Percentiles rank a stretch among this genome's conserved stretches.
phyloP scores from a whole-genome alignment of 2,113 vertebrate species.

The Anas platyrhynchos region DNA sequence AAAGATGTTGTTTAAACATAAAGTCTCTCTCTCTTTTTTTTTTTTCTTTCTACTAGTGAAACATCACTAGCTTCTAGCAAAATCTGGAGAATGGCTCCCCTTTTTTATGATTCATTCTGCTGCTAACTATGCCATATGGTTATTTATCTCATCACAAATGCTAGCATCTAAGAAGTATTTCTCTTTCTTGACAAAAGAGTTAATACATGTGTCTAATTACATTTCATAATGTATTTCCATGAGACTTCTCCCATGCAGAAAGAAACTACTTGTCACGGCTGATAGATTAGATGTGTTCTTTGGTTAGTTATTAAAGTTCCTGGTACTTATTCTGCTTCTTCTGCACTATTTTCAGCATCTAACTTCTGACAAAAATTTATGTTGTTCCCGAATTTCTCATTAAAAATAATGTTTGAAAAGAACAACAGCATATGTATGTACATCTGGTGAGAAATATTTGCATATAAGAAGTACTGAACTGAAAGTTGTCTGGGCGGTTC shows the following conservation, averaged over 20 bases:
- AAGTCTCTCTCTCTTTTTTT: neutral
- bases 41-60: neutral
- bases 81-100: neutral
- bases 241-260: neutral
- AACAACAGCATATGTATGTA: neutral
- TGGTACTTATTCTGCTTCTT: slow-evolving; percentile 11
- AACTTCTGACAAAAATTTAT: neutral
- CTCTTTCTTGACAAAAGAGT: neutral
- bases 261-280: neutral
- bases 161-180: neutral
- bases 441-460: neutral
- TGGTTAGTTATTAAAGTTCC: neutral
- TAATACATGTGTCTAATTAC: slow-evolving; percentile 14
- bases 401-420: neutral
- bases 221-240: slow-evolving; percentile 4
- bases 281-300: neutral
- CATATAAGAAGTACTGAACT: neutral
- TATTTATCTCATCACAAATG: neutral
- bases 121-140: neutral
- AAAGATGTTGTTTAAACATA: neutral
- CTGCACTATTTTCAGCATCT: neutral
- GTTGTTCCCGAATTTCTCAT: neutral
- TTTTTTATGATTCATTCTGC: neutral
- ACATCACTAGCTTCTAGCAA: neutral
- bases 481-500: neutral